Evolutionary conservation across 2,888 invertebrate species (phyloP).

Genomic region (Acrocyrtus sp.): DNA sequence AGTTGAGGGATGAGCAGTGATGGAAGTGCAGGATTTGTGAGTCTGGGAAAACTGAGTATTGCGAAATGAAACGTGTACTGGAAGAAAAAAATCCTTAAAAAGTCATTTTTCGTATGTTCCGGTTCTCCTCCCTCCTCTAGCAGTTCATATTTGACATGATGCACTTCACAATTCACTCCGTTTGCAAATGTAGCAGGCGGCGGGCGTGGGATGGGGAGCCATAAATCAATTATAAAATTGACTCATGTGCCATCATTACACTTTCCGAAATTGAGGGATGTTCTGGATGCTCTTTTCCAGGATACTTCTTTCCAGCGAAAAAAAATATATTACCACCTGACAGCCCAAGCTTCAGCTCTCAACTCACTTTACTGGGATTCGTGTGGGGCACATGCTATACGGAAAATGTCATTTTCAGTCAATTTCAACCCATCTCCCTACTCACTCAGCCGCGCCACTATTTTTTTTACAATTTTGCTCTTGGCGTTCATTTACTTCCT

Average conservation of each 20-base stretch:
- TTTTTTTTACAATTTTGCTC: too few species aligned
- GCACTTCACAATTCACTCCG: not conserved
- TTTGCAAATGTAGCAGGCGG: not conserved
- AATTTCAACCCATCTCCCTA: too few species aligned
- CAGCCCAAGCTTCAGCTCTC: too few species aligned
- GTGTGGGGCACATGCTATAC: too few species aligned
- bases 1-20: constrained; percentile 1
- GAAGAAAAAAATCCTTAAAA: not conserved
- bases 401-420: too few species aligned
- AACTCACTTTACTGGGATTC: too few species aligned
- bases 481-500: too few species aligned
- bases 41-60: not conserved
- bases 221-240: constrained; percentile 48
- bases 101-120: not conserved
- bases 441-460: too few species aligned
- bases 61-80: not conserved
- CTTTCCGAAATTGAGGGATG: constrained; percentile 27
- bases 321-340: too few species aligned
- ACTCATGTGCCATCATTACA: constrained; percentile 28
- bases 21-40: not conserved
- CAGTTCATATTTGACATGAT: not conserved
- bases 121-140: not conserved
- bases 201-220: constrained; percentile 9
- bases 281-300: constrained; percentile 3
- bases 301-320: too few species aligned